Evolutionary conservation across 2,888 invertebrate species (phyloP), one percentile per base, ranked within the genome.

Genomic region (Epinotia demarniana): DNA sequence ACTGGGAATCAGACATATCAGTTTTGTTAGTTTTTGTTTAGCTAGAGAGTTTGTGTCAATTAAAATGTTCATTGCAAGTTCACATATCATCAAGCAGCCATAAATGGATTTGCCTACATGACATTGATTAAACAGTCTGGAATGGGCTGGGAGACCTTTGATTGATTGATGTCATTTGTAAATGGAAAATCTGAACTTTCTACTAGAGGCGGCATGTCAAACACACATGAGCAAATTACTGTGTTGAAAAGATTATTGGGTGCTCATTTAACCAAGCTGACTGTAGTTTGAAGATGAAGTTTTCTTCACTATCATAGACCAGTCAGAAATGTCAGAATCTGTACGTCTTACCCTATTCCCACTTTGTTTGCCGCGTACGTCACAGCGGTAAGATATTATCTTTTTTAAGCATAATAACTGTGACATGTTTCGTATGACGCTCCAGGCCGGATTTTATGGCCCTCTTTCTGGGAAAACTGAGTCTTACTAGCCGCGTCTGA

Each of bases 401-500:
- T 81, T 88, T 91, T 91, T 91, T 90, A 89, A 92, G 89, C 89
- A 90, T 93, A 92, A 93, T 93, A 93, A 93, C 93, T 92, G 93
- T 93, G 93, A 92, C 92, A 92, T 93, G 92, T 90, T 85, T 87
- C 90, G 86, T 92, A 91, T 89, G 89, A 89, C 85, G 89, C 87
- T 89, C 88, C 88, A 89, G 88, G 88, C 89, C 87, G 87, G 85
- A 85, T 85, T 86, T 93, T 92, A 94, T 93, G 91, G 92, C 87
- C 85, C 85, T 86, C 83, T 86, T 92, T 93, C 93, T 87, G 89
- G 90, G 93, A 93, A 93, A 93, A 89, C 88, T 84, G 86, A 85
- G 86, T 84, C 88, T 82, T 78, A 78, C 82, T 87, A 88, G 86
- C 89, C 85, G 86, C 86, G 83, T 80, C 84, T 81, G 81, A 86